Evolutionary conservation across 2,888 invertebrate species (phyloP).

Genomic region (Stenichneumon culpator): DNA sequence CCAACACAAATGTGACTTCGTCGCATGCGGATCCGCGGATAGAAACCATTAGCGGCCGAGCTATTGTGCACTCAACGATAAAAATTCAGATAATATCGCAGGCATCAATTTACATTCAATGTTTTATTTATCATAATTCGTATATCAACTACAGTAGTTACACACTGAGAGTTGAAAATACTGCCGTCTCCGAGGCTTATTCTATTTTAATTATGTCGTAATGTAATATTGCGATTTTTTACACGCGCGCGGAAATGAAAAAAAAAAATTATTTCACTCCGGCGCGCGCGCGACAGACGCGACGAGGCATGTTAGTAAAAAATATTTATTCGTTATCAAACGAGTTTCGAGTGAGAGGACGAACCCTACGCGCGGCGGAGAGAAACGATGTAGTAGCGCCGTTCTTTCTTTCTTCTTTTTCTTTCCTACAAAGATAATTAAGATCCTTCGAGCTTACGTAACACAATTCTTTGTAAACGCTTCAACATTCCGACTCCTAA

Average conservation of each 20-base stretch:
- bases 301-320: conserved; percentile 18
- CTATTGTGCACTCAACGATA: neutral
- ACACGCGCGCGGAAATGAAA: conserved; percentile 1
- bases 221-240: conserved; percentile 19
- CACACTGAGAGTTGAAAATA: conserved; percentile 13
- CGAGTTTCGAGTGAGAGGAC: conserved; percentile 17
- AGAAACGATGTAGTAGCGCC: neutral
- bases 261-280: conserved; percentile 3
- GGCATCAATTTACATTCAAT: neutral
- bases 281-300: conserved; percentile 7
- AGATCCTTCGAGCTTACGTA: neutral
- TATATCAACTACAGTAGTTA: conserved; percentile 37
- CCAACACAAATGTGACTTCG: neutral
- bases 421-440: conserved; percentile 16
- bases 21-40: neutral
- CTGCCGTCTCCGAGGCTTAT: neutral
- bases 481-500: neutral
- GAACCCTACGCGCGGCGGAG: neutral
- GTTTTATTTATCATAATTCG: conserved; percentile 27
- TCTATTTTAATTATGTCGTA: conserved; percentile 7
- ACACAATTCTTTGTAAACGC: neutral
- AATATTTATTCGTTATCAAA: conserved; percentile 40
- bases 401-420: neutral
- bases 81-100: neutral
- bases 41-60: neutral